These are phyloP conservation scores for Gymnoscopelus braueri DNA, from an alignment of 2,797 vertebrate species.

Conservation along the genomic window DNA sequence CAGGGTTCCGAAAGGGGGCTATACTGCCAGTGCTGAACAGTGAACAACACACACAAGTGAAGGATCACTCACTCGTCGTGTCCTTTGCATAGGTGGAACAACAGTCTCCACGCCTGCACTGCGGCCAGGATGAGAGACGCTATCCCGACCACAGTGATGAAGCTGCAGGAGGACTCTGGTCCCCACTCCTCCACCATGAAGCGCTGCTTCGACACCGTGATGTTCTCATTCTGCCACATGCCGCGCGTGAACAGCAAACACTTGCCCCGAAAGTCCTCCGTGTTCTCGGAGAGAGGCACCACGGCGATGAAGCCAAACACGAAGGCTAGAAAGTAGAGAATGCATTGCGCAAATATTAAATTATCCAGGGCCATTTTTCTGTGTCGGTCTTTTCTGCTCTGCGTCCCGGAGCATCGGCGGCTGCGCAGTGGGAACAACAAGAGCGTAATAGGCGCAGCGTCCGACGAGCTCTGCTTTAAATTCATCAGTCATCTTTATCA, in stretches of 20 bases:
- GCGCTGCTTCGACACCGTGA: conserved; percentile 92
- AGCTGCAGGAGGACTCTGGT: conserved; percentile 92
- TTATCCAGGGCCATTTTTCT: conserved; percentile 89
- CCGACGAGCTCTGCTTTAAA: conserved; percentile 44
- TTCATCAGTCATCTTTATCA: conserved; percentile 47
- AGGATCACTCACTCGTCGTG: conserved; percentile 92
- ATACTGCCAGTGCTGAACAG: conserved; percentile 1
- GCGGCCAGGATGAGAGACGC: conserved; percentile 93
- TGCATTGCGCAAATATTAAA: conserved; percentile 92
- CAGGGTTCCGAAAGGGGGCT: too few relatives aligned
- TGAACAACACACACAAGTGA: neutral
- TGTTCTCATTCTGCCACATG: conserved; percentile 98
- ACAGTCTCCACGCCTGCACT: conserved; percentile 93
- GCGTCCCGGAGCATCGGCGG: conserved; percentile 66
- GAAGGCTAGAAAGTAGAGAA: conserved; percentile 91
- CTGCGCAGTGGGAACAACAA: conserved; percentile 74
- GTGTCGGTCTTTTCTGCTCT: conserved; percentile 47
- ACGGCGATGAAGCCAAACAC: conserved; percentile 93
- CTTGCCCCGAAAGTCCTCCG: conserved; percentile 91
- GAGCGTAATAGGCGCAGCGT: conserved; percentile 63
- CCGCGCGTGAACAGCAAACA: conserved; percentile 96
- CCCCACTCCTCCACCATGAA: conserved; percentile 98
- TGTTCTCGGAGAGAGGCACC: conserved; percentile 94
- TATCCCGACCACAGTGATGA: conserved; percentile 91
- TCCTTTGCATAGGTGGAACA: conserved; percentile 96